Conservation (phyloP, 2,797 vertebrate species). For the Danio albolineatus region DNA sequence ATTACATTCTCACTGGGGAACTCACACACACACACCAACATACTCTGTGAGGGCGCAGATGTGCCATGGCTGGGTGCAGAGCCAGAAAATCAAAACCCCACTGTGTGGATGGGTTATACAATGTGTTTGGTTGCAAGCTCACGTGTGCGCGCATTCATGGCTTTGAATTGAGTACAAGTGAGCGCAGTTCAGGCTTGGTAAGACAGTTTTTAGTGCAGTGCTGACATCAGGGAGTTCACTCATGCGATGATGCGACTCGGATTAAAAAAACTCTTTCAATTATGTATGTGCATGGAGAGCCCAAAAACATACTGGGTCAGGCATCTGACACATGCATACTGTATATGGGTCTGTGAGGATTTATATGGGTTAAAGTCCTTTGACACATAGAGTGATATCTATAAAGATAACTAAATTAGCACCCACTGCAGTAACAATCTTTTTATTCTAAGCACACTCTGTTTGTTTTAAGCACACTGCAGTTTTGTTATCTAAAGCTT, state of each 20-base stretch:
- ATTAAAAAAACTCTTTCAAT: constrained; percentile 27
- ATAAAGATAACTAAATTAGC: too few species aligned
- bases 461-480: too few species aligned
- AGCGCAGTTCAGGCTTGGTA: constrained; percentile 1
- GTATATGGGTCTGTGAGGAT: constrained; percentile 28
- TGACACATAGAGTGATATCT: too few species aligned
- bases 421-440: too few species aligned
- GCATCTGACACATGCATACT: constrained; percentile 1
- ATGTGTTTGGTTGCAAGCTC: background rate
- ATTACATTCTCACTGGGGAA: constrained; percentile 24
- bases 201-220: constrained; percentile 27
- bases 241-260: constrained; percentile 20
- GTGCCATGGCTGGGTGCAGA: constrained; percentile 28
- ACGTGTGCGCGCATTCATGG: background rate
- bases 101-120: background rate
- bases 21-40: background rate
- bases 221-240: constrained; percentile 29
- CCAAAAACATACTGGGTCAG: constrained; percentile 16
- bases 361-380: constrained; percentile 16
- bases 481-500: too few species aligned
- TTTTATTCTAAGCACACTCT: too few species aligned
- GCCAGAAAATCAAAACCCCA: constrained; percentile 1
- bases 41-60: constrained; percentile 43
- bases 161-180: background rate
- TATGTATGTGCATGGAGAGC: constrained; percentile 41